Base-by-base conservation (phyloP, 2,113 vertebrate genomes). In the Malurus alboscapulatus region DNA sequence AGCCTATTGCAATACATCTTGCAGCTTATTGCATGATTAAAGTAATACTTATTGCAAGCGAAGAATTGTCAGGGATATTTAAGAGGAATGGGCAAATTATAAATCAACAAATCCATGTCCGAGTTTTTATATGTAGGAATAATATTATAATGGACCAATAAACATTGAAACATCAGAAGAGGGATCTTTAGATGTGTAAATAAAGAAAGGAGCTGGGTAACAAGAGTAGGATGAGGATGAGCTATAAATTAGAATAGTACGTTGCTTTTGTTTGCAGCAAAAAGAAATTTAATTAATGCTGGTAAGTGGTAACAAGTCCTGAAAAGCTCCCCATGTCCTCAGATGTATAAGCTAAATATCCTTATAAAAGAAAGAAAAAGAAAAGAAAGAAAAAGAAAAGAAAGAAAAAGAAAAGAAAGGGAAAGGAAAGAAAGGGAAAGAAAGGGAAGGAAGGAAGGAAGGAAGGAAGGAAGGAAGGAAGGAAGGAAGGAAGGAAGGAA, bases 401-500 rank as follows among this genome's bases (percentile, higher is more conserved):
- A 17, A 16, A 14, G 30, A 2, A 32, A 9, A 21, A 22, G 22
- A 25, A 17, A 24, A 59, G 10, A 36, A 10, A 36, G 34, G n/a
- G n/a, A n/a, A 24, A 6, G 25, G 15, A 26, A 11, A 50, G 14
- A 26, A 12, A 26, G n/a, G n/a, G 48, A 50, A 11, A 48, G 47
- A 25, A 3, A 48, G 13, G 22, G 14, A 36, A 12, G 9, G 11
- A 17, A 6, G 2, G 12, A 10, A 8, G 24, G 9, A 10, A 8
- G 10, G 26, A 3, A 17, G 6, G 9, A 15, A 3, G 19, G 17
- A 16, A 9, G 22, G 14, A 36, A 12, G 9, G 11, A 17, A 6
- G 2, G 12, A 10, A 8, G 24, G 9, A 10, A 8, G 10, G 26
- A 3, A 17, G 6, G 9, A 15, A 3, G 19, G 17, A 16, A 9